Conservation (phyloP, 2,113 vertebrate species). For the Neodontobutis hainanensis region DNA sequence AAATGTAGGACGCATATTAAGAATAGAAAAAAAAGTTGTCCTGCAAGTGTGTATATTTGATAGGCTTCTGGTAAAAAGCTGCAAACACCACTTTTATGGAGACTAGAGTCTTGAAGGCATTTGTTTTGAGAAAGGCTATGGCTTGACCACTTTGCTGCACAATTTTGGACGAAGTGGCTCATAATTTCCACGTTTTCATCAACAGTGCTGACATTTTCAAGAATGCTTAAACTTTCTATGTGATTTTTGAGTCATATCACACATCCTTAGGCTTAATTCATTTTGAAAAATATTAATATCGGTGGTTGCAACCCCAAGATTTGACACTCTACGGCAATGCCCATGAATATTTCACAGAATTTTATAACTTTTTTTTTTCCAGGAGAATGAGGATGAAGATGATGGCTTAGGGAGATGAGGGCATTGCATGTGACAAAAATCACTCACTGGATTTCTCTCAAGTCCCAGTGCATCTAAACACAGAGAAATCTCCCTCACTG, state of each 20-base stretch:
- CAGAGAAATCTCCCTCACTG: slow-evolving; percentile 12
- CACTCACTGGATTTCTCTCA: slow-evolving; percentile 10
- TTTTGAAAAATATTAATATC: slow-evolving; percentile 22
- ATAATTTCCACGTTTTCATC: no score
- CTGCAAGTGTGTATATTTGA: no score
- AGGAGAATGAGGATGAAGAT: slow-evolving; percentile 17
- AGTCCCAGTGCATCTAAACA: neutral
- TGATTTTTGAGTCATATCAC: neutral
- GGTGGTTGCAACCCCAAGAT: slow-evolving; percentile 8
- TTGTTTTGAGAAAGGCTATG: no score
- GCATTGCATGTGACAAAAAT: slow-evolving; percentile 25
- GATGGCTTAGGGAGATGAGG: slow-evolving; percentile 9
- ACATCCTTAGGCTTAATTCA: neutral
- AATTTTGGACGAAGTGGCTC: no score
- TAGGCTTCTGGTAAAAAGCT: no score
- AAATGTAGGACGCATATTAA: no score
- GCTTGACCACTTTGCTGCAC: no score
- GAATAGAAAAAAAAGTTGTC: no score
- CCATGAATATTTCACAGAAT: slow-evolving; percentile 22
- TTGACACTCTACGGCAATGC: neutral
- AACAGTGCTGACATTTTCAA: neutral
- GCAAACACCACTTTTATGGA: no score
- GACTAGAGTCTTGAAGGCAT: no score
- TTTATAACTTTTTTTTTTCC: slow-evolving; percentile 8
- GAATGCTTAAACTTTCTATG: neutral